Percentiles rank a stretch among this genome's conserved stretches.
phyloP scores from a whole-genome alignment of 2,113 vertebrate genomes.

The Hypomesus transpacificus region DNA sequence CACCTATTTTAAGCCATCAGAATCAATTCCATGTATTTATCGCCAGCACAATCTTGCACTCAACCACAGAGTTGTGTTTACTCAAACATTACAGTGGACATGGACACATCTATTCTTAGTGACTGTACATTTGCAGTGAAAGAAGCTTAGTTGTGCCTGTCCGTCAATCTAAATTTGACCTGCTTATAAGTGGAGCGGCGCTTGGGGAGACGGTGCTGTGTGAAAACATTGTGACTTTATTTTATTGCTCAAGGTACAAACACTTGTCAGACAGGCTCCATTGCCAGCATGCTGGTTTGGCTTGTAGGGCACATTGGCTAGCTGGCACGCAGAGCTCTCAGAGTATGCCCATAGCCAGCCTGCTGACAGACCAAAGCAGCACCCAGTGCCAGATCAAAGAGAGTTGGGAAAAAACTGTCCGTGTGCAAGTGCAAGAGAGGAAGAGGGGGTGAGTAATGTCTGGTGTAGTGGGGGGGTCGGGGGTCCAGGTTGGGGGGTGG shows the following conservation, averaged over 20 bases:
- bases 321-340: slow-evolving; percentile 45
- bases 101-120: not conserved
- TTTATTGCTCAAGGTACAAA: slow-evolving; percentile 33
- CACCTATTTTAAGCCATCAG: no score
- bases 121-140: not conserved
- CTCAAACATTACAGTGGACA: no score
- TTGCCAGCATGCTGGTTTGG: slow-evolving; percentile 23
- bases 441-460: slow-evolving; percentile 2
- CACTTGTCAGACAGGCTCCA: slow-evolving; percentile 27
- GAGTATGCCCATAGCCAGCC: slow-evolving; percentile 35
- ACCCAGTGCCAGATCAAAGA: slow-evolving; percentile 48
- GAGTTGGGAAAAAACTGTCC: not conserved
- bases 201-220: slow-evolving; percentile 23
- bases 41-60: no score
- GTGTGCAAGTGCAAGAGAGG: slow-evolving; percentile 1
- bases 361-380: slow-evolving; percentile 49
- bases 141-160: slow-evolving; percentile 27
- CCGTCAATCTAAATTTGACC: slow-evolving; percentile 26
- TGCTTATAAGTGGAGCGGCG: slow-evolving; percentile 7
- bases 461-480: slow-evolving; percentile 2
- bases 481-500: slow-evolving; percentile 1
- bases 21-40: no score
- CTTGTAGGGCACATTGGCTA: slow-evolving; percentile 23
- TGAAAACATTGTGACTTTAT: slow-evolving; percentile 40
- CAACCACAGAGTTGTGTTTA: no score